Evolutionary conservation across 2,797 vertebrate genomes (phyloP).

Genomic region (Eptatretus atami): DNA sequence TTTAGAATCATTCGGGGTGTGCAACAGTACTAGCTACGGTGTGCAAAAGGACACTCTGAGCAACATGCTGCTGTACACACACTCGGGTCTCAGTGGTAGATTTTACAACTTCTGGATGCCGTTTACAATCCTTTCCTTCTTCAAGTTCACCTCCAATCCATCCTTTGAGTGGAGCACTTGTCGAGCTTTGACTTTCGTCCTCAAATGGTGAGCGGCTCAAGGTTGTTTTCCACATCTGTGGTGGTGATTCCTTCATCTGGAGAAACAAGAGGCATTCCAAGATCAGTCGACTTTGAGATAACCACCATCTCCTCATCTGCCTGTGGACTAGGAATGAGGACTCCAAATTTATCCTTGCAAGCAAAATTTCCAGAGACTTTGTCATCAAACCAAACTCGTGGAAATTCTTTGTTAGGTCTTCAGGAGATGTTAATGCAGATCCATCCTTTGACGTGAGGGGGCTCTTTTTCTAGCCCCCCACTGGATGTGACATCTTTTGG

Average conservation of each 20-base stretch:
- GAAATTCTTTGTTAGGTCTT: background rate
- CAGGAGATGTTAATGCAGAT: slow-evolving; percentile 2
- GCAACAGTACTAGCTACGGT: too few relatives aligned
- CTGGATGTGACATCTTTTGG: too few relatives aligned
- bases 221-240: slow-evolving; percentile 12
- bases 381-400: background rate
- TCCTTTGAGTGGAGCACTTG: background rate
- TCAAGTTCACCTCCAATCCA: slow-evolving; percentile 9
- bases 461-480: background rate
- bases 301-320: background rate
- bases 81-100: slow-evolving; percentile 37
- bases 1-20: too few relatives aligned
- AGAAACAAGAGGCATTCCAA: slow-evolving; percentile 13
- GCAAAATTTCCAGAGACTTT: background rate
- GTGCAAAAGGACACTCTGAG: too few relatives aligned
- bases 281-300: slow-evolving; percentile 12
- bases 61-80: slow-evolving; percentile 14
- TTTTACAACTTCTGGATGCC: slow-evolving; percentile 24
- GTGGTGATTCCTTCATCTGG: slow-evolving; percentile 17
- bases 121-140: slow-evolving; percentile 25
- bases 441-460: background rate
- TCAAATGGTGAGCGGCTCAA: slow-evolving; percentile 12
- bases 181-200: slow-evolving; percentile 11
- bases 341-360: background rate
- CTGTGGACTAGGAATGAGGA: background rate